Percentiles rank a stretch among this genome's conserved stretches.
Evolutionary conservation across 2,797 vertebrate species (phyloP).

Genomic region (Ambastaia sidthimunki): DNA sequence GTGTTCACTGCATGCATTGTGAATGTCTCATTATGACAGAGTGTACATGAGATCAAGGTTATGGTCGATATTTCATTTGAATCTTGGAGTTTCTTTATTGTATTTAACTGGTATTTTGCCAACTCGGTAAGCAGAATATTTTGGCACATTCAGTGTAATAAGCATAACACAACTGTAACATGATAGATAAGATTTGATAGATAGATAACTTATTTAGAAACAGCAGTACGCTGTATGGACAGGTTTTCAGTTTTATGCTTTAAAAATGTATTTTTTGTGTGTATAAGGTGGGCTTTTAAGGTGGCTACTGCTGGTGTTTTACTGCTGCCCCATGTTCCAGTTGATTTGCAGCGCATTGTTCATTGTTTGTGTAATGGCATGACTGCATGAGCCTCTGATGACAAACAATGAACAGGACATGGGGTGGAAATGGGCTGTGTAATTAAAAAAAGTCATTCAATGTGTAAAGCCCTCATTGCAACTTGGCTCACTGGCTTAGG

Average conservation of each 20-base stretch:
- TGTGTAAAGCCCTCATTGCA: neutral
- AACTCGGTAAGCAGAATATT: neutral
- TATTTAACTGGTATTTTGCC: neutral
- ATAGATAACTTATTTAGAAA: neutral
- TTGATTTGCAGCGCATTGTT: conserved; percentile 37
- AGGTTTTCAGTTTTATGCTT: neutral
- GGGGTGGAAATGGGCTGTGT: conserved; percentile 4
- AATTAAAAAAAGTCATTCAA: conserved; percentile 11
- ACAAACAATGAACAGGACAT: conserved; percentile 65
- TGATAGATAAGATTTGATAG: conserved; percentile 8
- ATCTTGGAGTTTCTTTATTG: neutral
- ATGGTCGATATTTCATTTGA: neutral
- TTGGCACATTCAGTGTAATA: neutral
- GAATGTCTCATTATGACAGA: neutral
- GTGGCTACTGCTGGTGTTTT: neutral
- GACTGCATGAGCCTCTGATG: conserved; percentile 69
- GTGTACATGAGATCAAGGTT: too few relatives aligned
- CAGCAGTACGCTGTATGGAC: neutral
- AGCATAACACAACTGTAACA: neutral
- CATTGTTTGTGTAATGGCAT: conserved; percentile 66
- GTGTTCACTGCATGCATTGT: conserved; percentile 33
- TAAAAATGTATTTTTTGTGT: too few relatives aligned
- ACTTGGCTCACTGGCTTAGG: neutral
- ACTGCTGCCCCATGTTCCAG: neutral
- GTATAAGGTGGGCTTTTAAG: neutral